Evolutionary conservation across 2,888 invertebrate species (phyloP), one percentile per base, ranked within the genome.

Genomic region (Catocala sponsa): DNA sequence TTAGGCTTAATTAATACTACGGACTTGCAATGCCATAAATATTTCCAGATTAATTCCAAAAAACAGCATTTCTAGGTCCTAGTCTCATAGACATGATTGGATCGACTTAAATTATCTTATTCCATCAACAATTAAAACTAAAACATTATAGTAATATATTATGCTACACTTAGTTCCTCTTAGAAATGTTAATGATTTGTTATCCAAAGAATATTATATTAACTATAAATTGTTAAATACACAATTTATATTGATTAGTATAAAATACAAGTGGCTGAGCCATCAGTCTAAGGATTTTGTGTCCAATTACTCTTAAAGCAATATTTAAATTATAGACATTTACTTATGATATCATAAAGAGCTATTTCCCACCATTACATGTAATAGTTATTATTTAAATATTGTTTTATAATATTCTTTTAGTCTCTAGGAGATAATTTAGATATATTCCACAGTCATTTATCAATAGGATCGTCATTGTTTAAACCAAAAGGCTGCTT

Each of bases 381-480:
- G 81, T 89, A 88, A 91, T 85, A 88, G 80, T 89, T 87, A 84
- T 88, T 90, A 83, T 91, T 91, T 91, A 87, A 92, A 92, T 91
- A 91, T 90, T 91, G 90, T 90, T 92, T 91, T 89, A 86, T 83
- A 86, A 90, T 89, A 88, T 87, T 87, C 80, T 83, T 89, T 46
- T 91, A 93, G 92, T 87, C 70, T 86, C 72, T 90, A 91, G 88
- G 75, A 84, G 77, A 80, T 90, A 87, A 82, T 85, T 89, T 87
- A 87, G 80, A 88, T 88, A 89, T 94, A 93, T 94, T 94, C 94
- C 94, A 94, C 94, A 94, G 94, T 94, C 94, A 94, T 94, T 87
- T 86, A 84, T 83, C 77, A 87, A 84, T 88, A 90, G 87, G 86
- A 88, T 87, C 70, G 79, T 91, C 84, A 83, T 88, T 85, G 84